Conservation (phyloP, 1,140 invertebrate genomes). For the Meloidogyne hapla region DNA sequence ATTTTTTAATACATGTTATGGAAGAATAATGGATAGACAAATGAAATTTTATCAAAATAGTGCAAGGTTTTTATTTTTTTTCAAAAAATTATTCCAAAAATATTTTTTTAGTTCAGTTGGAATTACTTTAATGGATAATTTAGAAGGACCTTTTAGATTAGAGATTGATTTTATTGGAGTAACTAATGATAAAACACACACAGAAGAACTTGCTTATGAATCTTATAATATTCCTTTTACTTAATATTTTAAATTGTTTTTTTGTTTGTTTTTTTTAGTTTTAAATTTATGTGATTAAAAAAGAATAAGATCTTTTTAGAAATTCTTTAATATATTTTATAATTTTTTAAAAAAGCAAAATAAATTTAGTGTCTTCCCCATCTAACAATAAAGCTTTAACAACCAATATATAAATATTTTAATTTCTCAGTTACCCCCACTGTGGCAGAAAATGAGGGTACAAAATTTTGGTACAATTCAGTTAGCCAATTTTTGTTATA, state of each 20-base stretch:
- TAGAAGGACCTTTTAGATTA: slow-evolving; percentile 55
- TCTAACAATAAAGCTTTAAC: no score
- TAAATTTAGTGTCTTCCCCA: no score
- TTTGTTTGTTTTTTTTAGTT: slow-evolving; percentile 14
- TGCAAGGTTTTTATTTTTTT: slow-evolving; percentile 30
- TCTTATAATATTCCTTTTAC: slow-evolving; percentile 52
- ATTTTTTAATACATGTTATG: slow-evolving; percentile 56
- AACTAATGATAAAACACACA: slow-evolving; percentile 51
- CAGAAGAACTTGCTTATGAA: slow-evolving; percentile 61
- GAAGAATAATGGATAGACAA: slow-evolving; percentile 57
- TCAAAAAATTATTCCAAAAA: not conserved
- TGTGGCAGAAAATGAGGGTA: no score
- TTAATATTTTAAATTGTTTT: slow-evolving; percentile 42
- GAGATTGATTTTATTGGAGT: slow-evolving; percentile 63
- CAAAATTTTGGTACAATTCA: no score
- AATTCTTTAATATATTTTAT: no score
- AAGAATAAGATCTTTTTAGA: no score
- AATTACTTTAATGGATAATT: slow-evolving; percentile 59
- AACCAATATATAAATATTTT: no score
- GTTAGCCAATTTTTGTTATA: no score
- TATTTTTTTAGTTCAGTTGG: slow-evolving; percentile 51
- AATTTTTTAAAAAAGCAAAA: no score
- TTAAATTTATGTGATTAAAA: slow-evolving; percentile 23
- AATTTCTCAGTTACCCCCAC: no score
- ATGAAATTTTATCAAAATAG: slow-evolving; percentile 29